Evolutionary conservation across 2,797 vertebrate genomes (phyloP).

Genomic region (Helarctos malayanus): DNA sequence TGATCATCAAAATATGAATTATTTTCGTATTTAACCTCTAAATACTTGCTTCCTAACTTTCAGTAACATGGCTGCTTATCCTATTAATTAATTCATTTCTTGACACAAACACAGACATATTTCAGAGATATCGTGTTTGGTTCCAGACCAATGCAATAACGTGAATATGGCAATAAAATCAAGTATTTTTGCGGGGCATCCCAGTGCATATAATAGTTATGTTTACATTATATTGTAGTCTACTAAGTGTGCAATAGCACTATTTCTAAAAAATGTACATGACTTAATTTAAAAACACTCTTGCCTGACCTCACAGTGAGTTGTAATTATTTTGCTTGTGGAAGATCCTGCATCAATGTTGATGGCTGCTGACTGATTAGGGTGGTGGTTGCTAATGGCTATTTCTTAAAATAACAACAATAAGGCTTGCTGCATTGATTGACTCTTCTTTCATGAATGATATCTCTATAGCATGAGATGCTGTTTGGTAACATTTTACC

Average conservation of each 20-base stretch:
- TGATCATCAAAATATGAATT: not conserved
- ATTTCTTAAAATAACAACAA: not conserved
- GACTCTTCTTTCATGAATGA: not conserved
- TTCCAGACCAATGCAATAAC: not conserved
- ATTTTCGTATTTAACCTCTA: conserved; percentile 45
- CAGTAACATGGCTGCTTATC: not conserved
- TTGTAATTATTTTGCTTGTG: not conserved
- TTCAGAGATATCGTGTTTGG: not conserved
- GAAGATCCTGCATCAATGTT: not conserved
- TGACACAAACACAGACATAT: not conserved
- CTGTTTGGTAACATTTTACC: not conserved
- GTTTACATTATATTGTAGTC: not conserved
- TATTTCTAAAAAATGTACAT: not conserved
- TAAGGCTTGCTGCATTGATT: not conserved
- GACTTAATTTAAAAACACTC: not conserved
- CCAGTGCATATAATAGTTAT: not conserved
- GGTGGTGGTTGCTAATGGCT: not conserved
- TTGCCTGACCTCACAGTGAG: not conserved
- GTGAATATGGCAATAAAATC: not conserved
- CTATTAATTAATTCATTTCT: not conserved
- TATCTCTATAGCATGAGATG: not conserved
- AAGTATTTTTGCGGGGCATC: not conserved
- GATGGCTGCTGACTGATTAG: not conserved
- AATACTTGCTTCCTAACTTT: not conserved
- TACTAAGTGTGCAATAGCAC: not conserved